Evolutionary conservation across 1,140 invertebrate species (phyloP).

Genomic region (Drosophila elegans): DNA sequence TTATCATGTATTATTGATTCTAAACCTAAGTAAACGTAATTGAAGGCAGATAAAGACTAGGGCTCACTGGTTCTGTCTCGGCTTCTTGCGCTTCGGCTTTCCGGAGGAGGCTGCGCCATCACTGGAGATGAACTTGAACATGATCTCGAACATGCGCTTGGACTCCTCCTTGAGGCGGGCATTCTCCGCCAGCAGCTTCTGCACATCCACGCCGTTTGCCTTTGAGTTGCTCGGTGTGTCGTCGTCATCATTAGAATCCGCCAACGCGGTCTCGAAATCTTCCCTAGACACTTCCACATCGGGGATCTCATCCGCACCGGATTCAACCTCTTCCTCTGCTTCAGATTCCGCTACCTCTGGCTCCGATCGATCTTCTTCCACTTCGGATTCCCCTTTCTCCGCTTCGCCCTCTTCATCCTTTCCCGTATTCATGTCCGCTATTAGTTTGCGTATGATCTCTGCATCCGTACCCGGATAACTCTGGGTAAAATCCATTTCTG

Average conservation of each 20-base stretch:
- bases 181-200: conserved; percentile 48
- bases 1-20: conserved; percentile 45
- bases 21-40: conserved; percentile 41
- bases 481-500: conserved; percentile 8
- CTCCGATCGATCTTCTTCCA: neutral
- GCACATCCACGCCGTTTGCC: conserved; percentile 82
- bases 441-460: neutral
- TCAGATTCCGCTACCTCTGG: neutral
- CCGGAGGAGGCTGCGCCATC: neutral
- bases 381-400: neutral
- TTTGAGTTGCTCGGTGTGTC: conserved; percentile 48
- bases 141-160: conserved; percentile 26
- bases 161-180: conserved; percentile 40
- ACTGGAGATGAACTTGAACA: conserved; percentile 19
- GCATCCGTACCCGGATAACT: conserved; percentile 2
- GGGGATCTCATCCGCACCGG: neutral
- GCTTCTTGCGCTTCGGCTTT: conserved; percentile 34
- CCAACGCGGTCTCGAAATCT: neutral
- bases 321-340: neutral
- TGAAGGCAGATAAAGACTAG: neutral
- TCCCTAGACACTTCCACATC: neutral
- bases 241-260: neutral
- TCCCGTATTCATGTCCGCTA: conserved; percentile 1
- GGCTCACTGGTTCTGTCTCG: conserved; percentile 19
- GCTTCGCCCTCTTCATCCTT: neutral